phyloP scores from a whole-genome alignment of 2,888 invertebrate genomes.

The Coecobrya sp. region DNA sequence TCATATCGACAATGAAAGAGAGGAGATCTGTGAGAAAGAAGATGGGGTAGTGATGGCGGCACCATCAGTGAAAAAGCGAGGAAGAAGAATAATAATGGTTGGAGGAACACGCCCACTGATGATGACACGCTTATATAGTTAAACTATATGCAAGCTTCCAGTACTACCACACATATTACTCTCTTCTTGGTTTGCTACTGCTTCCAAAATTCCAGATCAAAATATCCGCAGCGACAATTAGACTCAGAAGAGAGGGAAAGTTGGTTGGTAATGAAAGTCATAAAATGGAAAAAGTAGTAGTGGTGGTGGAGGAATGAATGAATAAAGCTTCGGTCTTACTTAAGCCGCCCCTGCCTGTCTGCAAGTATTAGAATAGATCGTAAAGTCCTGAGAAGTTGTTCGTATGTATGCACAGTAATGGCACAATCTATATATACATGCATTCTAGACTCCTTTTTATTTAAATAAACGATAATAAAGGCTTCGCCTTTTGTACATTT shows the following conservation, averaged over 20 bases:
- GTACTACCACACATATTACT: constrained; percentile 26
- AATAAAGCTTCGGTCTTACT: constrained; percentile 42
- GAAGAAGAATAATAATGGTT: constrained; percentile 74
- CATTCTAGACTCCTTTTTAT: not conserved
- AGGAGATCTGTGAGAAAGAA: constrained; percentile 12
- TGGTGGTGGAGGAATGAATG: constrained; percentile 51
- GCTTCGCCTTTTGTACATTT: constrained; percentile 38
- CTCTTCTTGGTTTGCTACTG: constrained; percentile 17
- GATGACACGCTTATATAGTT: constrained; percentile 30
- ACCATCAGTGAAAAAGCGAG: constrained; percentile 46
- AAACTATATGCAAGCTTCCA: not conserved
- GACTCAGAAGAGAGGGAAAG: constrained; percentile 64
- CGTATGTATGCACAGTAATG: not conserved
- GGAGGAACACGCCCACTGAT: constrained; percentile 72
- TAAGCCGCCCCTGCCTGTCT: constrained; percentile 73
- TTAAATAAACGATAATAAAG: constrained; percentile 48
- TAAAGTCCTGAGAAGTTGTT: constrained; percentile 38
- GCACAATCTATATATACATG: not conserved
- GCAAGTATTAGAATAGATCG: constrained; percentile 66
- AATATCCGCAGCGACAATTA: constrained; percentile 80
- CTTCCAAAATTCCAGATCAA: constrained; percentile 76
- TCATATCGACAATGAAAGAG: constrained; percentile 18
- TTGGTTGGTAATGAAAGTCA: constrained; percentile 79
- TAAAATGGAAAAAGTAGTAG: constrained; percentile 71
- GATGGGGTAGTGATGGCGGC: constrained; percentile 14